phyloP scores from a whole-genome alignment of 2,113 vertebrate species.

The Equus przewalskii region DNA sequence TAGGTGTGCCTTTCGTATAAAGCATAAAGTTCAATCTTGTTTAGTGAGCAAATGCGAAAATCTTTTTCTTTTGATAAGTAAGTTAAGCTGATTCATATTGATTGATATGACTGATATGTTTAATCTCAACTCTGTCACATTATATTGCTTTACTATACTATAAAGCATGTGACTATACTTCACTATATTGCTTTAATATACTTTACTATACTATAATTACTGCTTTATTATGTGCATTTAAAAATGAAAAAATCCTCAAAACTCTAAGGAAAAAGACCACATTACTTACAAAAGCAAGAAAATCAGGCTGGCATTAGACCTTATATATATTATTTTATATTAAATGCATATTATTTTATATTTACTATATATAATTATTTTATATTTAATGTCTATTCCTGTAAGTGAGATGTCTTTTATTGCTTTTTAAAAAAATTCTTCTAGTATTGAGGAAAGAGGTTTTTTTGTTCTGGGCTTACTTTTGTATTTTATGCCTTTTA shows the following conservation, averaged over 20 bases:
- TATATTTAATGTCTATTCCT: neutral
- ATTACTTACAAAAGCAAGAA: no score
- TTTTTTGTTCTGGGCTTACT: neutral
- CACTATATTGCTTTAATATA: no score
- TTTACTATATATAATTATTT: neutral
- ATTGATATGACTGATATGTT: neutral
- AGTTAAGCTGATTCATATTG: neutral
- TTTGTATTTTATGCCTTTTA: neutral
- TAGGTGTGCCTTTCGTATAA: neutral
- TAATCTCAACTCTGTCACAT: neutral
- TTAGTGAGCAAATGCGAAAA: neutral
- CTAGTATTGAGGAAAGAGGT: neutral
- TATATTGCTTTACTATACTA: neutral
- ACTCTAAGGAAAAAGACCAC: no score
- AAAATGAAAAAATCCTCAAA: no score
- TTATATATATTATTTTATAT: no score
- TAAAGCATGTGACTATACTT: no score
- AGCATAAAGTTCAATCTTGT: neutral
- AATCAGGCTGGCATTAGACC: no score
- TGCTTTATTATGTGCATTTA: no score
- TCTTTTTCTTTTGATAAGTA: neutral
- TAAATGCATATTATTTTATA: no score
- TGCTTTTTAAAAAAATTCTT: neutral
- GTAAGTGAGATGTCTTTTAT: neutral
- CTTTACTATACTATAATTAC: no score